phyloP scores from a whole-genome alignment of 2,113 vertebrate genomes.

The Nothobranchius kuhntae region DNA sequence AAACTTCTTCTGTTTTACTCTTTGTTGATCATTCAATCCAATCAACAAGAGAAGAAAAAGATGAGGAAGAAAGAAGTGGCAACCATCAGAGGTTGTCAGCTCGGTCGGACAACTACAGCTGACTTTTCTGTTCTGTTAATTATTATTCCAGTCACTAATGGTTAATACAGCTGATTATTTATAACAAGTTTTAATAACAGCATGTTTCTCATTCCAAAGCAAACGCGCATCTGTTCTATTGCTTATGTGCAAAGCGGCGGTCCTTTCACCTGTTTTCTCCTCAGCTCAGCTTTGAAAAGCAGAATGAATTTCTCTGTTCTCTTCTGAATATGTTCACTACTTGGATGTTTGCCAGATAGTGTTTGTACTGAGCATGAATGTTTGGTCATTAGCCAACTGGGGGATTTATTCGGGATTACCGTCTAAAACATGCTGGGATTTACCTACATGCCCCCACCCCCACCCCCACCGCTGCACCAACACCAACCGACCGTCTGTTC shows the following conservation, averaged over 20 bases:
- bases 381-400: constrained; percentile 55
- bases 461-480: not conserved
- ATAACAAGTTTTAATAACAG: too few relatives aligned
- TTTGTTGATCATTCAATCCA: constrained; percentile 4
- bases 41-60: not conserved
- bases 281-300: constrained; percentile 31
- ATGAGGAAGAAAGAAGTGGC: not conserved
- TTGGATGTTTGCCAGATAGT: constrained; percentile 44
- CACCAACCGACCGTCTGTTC: not conserved
- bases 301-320: constrained; percentile 37
- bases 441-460: constrained; percentile 44
- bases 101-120: not conserved
- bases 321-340: constrained; percentile 20
- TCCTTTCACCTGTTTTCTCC: too few relatives aligned
- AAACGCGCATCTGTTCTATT: too few relatives aligned
- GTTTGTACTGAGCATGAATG: constrained; percentile 51
- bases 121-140: too few relatives aligned
- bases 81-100: not conserved
- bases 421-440: constrained; percentile 50
- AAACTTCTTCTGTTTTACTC: not conserved
- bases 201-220: too few relatives aligned
- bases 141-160: too few relatives aligned
- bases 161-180: too few relatives aligned
- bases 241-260: too few relatives aligned
- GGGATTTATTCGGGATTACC: constrained; percentile 58